phyloP scores from a whole-genome alignment of 1,140 invertebrate genomes.

The Bombus confusus region DNA sequence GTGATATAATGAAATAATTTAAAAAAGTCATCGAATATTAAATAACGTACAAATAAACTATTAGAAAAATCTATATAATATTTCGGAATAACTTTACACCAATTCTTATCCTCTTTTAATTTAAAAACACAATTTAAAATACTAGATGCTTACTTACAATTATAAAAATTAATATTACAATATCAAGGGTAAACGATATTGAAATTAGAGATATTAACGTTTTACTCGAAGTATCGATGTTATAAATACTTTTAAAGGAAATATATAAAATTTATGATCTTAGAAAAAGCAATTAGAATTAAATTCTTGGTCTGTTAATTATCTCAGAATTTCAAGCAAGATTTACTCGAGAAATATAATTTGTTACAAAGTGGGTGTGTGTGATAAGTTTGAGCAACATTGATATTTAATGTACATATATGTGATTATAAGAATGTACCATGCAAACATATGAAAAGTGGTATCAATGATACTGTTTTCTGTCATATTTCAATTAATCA shows the following conservation, averaged over 20 bases:
- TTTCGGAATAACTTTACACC: conserved; percentile 34
- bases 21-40: conserved; percentile 46
- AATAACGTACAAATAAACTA: conserved; percentile 49
- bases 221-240: conserved; percentile 58
- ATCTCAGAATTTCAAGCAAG: conserved; percentile 7
- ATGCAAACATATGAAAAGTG: conserved; percentile 55
- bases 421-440: conserved; percentile 52
- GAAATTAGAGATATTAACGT: conserved; percentile 42
- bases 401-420: conserved; percentile 68
- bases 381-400: conserved; percentile 47
- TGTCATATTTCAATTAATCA: conserved; percentile 51
- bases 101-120: conserved; percentile 9
- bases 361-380: conserved; percentile 16
- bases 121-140: conserved; percentile 18
- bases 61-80: conserved; percentile 29
- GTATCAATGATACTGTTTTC: conserved; percentile 23
- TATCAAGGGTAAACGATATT: conserved; percentile 27
- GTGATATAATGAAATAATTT: conserved; percentile 34
- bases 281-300: conserved; percentile 23
- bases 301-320: conserved; percentile 17
- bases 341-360: conserved; percentile 52
- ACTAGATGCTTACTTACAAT: conserved; percentile 39
- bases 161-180: conserved; percentile 24
- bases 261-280: conserved; percentile 37
- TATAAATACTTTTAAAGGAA: conserved; percentile 52